A percentile compares a stretch with the other conserved stretches of the same genome.
phyloP scores from a whole-genome alignment of 2,797 vertebrate genomes.

The Halcyon leucocephala region DNA sequence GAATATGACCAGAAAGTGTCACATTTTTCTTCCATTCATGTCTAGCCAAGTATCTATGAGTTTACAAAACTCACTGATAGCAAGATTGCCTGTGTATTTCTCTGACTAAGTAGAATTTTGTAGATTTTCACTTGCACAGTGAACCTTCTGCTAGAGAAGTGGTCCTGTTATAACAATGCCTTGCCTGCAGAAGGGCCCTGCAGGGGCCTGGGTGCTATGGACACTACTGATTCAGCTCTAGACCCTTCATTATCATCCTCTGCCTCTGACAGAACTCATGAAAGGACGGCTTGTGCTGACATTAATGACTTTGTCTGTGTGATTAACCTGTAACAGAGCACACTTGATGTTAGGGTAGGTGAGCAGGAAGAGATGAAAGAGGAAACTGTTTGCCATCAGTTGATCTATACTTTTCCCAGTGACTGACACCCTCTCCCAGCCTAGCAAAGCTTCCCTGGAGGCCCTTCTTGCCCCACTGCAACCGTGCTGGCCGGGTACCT shows the following conservation, averaged over 20 bases:
- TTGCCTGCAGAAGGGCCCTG: not conserved
- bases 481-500: fast-evolving
- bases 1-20: not conserved
- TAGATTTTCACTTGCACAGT: not conserved
- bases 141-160: not conserved
- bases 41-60: not conserved
- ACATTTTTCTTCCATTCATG: not conserved
- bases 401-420: not conserved
- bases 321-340: not conserved
- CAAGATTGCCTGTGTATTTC: not conserved
- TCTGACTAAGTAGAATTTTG: not conserved
- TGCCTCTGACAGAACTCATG: fast-evolving
- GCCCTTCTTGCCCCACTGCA: not conserved
- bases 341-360: not conserved
- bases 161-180: not conserved
- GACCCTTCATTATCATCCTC: not conserved
- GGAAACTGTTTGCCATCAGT: not conserved
- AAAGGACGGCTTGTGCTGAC: not conserved
- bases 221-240: not conserved
- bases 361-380: not conserved
- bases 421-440: not conserved
- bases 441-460: not conserved
- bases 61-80: not conserved
- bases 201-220: not conserved
- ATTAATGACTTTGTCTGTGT: not conserved